Base-by-base conservation (phyloP, 2,888 invertebrate genomes). In the Brachynemurus nebulosus region DNA sequence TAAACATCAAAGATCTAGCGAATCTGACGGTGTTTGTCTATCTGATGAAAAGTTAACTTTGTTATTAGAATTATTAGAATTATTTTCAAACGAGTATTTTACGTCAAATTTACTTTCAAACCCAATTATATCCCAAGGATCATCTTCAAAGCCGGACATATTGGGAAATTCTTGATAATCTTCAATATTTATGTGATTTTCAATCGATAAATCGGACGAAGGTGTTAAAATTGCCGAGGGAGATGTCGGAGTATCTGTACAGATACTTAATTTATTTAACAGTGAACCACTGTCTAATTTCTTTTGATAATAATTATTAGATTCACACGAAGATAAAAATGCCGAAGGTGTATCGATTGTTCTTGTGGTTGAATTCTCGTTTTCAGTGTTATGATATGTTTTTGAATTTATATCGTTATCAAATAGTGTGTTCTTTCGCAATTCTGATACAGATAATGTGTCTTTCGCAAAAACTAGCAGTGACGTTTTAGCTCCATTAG, bases 311-410 rank as follows among this genome's bases (percentile, higher is more conserved):
- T 61, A 62, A 48, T 58, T 60, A 44, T 57, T 56, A 25, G 57
- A 54, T 47, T 52, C 51, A 7, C 53, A 60, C 43, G 68, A 67
- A 39, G 71, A 70, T 12, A 79, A 68, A 57, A 79, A 79, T 12
- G 80, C 76, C 37, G 76, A 75, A 17, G 80, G 80, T 3, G 79
- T 79, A 53, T 80, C 79, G 7, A 79, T 80, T 4, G 80, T 79
- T 53, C 64, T 64, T 39, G 58, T 53, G 18, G 19, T n/a, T 21
- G 27, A 16, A 12, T 19, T 18, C 18, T 44, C 25, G 44, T 46
- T 36, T 44, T 47, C 20, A 44, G 41, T 1, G 65, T 65, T 16
- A 67, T 68, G 2, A n/a, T n/a, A n/a, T n/a, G n/a, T n/a, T n/a
- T n/a, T n/a, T n/a, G n/a, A n/a, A n/a, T n/a, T n/a, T n/a, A n/a